Base-by-base conservation (phyloP, 2,888 invertebrate genomes). In the Theretra japonica region DNA sequence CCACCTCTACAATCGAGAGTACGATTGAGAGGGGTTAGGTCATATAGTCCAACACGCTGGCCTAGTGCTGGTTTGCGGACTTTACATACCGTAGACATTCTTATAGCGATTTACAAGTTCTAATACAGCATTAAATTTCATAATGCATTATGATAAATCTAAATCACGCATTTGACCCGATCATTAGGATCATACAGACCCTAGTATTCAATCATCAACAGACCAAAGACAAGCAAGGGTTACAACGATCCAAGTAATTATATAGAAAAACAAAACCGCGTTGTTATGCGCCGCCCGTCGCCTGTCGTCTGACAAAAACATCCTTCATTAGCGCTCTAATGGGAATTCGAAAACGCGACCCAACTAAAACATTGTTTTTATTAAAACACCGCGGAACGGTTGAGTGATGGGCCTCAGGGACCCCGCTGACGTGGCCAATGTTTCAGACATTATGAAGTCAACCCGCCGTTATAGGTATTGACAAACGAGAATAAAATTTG, bases 291-390 rank as follows among this genome's bases (percentile, higher is more conserved):
- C 76, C 73, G 77, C 25, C 73, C 76, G 77, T 75, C 75, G 75
- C 71, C 53, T 53, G 53, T 53, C 73, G 73, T n/a, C 62, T 77
- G 80, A 75, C 80, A 79, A 73, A 76, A 75, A 80, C 77, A 65
- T 71, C 56, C 33, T 71, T 71, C 70, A 71, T 71, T 71, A 71
- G 33, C 53, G 50, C 30, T 73, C 89, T 85, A 84, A 85, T 87
- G 90, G 90, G 90, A 87, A 86, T 89, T 86, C 77, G 76, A 83
- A 87, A 83, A 88, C 85, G 83, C 85, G 72, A 72, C 72, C 57
- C 50, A 72, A 72, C 72, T 72, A 69, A 72, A 72, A 72, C 60
- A 69, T 69, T 59, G 60, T 69, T 72, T 68, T 72, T 72, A 72
- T 69, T 69, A 72, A 69, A 69, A 50, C 68, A 69, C 25, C 50